These are phyloP conservation scores for Anolis apletophallus DNA, from an alignment of 2,797 vertebrate genomes.

Conservation along the genomic window DNA sequence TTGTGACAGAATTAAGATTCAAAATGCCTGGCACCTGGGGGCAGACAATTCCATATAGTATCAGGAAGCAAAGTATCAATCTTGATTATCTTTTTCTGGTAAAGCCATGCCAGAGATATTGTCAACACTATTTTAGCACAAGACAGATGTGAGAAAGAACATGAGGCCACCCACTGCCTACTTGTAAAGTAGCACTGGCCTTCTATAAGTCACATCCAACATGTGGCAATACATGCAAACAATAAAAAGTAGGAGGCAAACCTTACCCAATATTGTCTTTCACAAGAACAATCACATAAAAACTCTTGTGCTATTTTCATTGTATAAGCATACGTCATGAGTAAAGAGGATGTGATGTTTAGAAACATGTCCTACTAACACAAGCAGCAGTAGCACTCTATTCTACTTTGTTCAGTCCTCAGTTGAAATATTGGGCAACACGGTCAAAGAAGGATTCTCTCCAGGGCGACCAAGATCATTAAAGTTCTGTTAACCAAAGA, in stretches of 20 bases:
- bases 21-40: neutral
- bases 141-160: neutral
- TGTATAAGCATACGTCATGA: neutral
- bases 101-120: neutral
- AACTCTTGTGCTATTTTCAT: neutral
- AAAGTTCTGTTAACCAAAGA: too few relatives aligned
- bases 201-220: neutral
- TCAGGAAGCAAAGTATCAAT: neutral
- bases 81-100: neutral
- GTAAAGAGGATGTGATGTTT: constrained; percentile 20
- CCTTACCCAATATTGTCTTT: neutral
- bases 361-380: neutral
- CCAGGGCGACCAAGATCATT: too few relatives aligned
- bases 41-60: neutral
- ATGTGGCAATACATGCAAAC: neutral
- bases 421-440: too few relatives aligned
- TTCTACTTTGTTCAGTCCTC: too few relatives aligned
- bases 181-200: neutral
- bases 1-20: constrained; percentile 4
- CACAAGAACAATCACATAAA: neutral
- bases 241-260: neutral
- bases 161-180: neutral
- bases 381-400: neutral
- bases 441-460: too few relatives aligned
- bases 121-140: neutral